phyloP scores from a whole-genome alignment of 2,113 vertebrate species.

The Tichodroma muraria region DNA sequence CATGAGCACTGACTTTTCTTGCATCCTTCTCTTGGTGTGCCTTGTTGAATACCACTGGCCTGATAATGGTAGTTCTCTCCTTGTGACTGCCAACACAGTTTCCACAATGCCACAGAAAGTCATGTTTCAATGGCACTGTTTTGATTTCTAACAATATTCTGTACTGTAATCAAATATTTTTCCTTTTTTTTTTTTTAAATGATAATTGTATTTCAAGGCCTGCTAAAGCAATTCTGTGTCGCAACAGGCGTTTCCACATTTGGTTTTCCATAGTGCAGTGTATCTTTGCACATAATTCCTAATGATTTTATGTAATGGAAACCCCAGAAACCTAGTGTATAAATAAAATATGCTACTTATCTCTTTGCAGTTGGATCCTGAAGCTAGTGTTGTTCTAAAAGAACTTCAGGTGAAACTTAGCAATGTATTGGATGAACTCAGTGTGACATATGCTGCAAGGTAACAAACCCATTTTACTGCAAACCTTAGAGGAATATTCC shows the following conservation, averaged over 20 bases:
- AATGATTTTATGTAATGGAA: background rate
- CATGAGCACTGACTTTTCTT: background rate
- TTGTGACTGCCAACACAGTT: background rate
- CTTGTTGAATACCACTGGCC: background rate
- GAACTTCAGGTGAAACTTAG: constrained; percentile 94
- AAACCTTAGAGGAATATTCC: background rate
- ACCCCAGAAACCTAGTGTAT: background rate
- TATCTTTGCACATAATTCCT: background rate
- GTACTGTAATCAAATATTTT: background rate
- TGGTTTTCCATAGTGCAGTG: constrained; percentile 5
- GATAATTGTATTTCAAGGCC: background rate
- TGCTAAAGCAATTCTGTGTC: background rate
- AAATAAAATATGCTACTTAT: background rate
- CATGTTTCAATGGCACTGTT: background rate
- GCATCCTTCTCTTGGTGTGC: background rate
- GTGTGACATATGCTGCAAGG: constrained; percentile 86
- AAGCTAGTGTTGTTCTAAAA: constrained; percentile 88
- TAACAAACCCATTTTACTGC: constrained; percentile 49
- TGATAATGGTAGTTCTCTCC: background rate
- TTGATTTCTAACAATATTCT: background rate
- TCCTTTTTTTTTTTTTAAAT: background rate
- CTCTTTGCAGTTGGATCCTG: constrained; percentile 87
- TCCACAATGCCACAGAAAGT: background rate
- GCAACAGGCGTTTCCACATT: background rate
- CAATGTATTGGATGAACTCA: constrained; percentile 89